Conservation (phyloP, 2,113 vertebrate genomes). For the Malurus melanocephalus region DNA sequence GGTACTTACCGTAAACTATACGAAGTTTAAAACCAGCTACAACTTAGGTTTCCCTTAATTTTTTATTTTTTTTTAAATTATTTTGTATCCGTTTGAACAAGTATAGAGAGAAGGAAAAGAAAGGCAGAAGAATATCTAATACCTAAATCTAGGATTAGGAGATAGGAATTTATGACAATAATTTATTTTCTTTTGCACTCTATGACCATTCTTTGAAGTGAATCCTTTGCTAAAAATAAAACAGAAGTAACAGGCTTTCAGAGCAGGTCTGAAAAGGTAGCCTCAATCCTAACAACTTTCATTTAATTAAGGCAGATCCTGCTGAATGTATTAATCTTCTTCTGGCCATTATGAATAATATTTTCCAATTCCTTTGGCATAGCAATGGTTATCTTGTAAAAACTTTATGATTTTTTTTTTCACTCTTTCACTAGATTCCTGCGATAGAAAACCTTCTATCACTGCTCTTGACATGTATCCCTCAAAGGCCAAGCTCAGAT, state of each 20-base stretch:
- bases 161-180: neutral
- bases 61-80: neutral
- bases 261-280: neutral
- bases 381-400: neutral
- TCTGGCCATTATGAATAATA: neutral
- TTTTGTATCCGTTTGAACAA: neutral
- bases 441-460: neutral
- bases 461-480: neutral
- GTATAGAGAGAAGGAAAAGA: neutral
- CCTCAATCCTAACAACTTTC: neutral
- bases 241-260: neutral
- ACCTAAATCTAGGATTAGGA: neutral
- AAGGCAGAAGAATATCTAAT: neutral
- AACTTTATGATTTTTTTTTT: neutral
- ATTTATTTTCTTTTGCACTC: neutral
- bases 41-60: neutral
- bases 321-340: neutral
- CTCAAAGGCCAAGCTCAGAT: neutral
- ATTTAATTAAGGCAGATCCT: neutral
- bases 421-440: neutral
- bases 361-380: neutral
- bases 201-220: neutral
- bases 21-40: neutral
- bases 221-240: neutral
- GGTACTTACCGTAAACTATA: neutral